A percentile compares a stretch with the other conserved stretches of the same genome.
These are phyloP conservation scores for Drosophila busckii DNA, from an alignment of 1,140 invertebrate species.

Conservation along the genomic window DNA sequence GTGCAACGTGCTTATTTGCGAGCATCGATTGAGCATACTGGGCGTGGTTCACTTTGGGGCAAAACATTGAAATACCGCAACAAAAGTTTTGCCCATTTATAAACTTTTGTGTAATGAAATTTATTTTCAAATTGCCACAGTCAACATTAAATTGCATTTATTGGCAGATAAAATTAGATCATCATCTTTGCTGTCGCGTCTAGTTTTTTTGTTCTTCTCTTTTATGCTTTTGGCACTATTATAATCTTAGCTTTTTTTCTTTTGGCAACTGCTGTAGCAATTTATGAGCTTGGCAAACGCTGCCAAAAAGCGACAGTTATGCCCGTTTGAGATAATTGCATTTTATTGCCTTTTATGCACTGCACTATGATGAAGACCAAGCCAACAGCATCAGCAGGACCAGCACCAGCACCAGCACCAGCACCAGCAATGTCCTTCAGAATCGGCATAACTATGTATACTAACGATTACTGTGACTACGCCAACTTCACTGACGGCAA, in stretches of 20 bases:
- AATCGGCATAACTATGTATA: constrained; percentile 11
- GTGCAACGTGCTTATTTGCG: constrained; percentile 74
- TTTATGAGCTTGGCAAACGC: constrained; percentile 63
- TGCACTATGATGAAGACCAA: constrained; percentile 17
- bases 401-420: not conserved
- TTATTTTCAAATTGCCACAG: constrained; percentile 36
- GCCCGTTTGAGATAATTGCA: constrained; percentile 73
- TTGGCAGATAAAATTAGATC: constrained; percentile 69
- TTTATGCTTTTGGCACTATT: constrained; percentile 3
- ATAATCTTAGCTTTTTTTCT: no score
- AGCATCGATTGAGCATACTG: constrained; percentile 41
- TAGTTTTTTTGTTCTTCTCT: constrained; percentile 1
- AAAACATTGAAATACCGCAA: no score
- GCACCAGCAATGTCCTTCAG: constrained; percentile 15
- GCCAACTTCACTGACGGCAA: no score
- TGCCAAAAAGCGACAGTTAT: constrained; percentile 70
- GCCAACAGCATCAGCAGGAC: not conserved
- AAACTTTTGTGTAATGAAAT: no score
- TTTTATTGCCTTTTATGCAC: constrained; percentile 72
- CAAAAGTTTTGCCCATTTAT: no score
- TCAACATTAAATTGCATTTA: constrained; percentile 46
- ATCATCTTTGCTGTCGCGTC: constrained; percentile 27
- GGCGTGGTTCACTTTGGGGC: no score
- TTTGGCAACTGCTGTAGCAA: constrained; percentile 54
- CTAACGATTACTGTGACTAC: no score